phyloP scores from a whole-genome alignment of 2,888 invertebrate genomes.

The Hipparchia semele region DNA sequence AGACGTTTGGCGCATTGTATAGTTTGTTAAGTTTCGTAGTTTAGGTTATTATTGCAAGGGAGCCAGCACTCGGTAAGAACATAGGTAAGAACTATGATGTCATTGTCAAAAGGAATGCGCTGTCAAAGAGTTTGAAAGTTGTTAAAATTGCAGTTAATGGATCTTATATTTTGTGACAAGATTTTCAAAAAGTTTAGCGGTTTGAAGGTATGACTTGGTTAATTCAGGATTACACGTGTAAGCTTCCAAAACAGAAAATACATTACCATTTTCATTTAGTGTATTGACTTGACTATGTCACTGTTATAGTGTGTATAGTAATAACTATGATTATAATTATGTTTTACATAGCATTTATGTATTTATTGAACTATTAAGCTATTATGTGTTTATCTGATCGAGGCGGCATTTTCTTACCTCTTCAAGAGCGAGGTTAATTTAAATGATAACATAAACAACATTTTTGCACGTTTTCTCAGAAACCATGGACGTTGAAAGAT shows the following conservation, averaged over 20 bases:
- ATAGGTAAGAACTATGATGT: not conserved
- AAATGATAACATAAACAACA: slow-evolving; percentile 1
- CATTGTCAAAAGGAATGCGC: not conserved
- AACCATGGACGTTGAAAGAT: not conserved
- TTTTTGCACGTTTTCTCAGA: slow-evolving; percentile 7
- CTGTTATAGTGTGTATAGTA: not conserved
- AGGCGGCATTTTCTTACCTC: slow-evolving; percentile 4
- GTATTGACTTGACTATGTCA: not conserved
- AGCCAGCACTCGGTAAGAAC: slow-evolving; percentile 2
- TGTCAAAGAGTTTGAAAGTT: not conserved
- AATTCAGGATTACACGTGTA: not conserved
- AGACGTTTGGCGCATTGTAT: not conserved
- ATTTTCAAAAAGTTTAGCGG: not conserved
- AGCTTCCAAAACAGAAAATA: not conserved
- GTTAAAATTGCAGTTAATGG: not conserved
- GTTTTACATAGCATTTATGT: not conserved
- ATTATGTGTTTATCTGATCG: not conserved
- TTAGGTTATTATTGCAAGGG: not conserved
- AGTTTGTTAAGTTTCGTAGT: not conserved
- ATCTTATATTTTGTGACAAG: slow-evolving; percentile 8
- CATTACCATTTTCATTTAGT: not conserved
- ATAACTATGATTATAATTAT: not conserved
- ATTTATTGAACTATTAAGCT: too few species aligned
- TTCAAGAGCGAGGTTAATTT: not conserved
- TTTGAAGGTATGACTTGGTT: not conserved